Conservation (phyloP, 2,797 vertebrate genomes). For the Pteropus rufus region DNA sequence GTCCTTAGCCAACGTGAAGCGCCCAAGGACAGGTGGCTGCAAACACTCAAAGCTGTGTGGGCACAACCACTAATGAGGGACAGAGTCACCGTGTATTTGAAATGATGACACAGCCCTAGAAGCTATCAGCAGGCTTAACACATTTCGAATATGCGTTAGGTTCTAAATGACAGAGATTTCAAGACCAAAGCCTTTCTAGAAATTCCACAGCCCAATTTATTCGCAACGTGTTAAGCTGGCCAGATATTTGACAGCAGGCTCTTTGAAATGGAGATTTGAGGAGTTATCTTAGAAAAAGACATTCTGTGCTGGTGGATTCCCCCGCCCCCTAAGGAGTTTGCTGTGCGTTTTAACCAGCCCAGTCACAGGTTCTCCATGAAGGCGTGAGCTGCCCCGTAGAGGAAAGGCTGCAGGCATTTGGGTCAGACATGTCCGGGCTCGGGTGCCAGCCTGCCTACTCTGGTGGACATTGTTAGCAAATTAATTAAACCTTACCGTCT, state of each 20-base stretch:
- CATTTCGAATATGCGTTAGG: neutral
- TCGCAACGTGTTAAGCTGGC: neutral
- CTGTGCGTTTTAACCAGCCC: neutral
- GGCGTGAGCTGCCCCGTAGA: neutral
- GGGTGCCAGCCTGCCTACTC: accelerated
- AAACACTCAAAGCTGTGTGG: neutral
- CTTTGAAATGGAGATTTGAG: neutral
- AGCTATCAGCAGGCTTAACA: no score
- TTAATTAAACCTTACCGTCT: neutral
- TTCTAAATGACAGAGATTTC: neutral
- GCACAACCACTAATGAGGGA: neutral
- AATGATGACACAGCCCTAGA: neutral
- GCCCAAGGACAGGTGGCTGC: neutral
- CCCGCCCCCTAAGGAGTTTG: neutral
- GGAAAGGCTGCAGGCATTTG: neutral
- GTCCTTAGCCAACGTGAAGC: neutral
- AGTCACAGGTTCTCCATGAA: neutral
- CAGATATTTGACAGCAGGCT: neutral
- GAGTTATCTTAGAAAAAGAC: neutral
- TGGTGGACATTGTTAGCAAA: neutral
- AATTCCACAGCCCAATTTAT: neutral
- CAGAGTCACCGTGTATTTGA: neutral
- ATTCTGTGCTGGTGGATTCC: accelerated
- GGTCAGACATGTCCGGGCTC: neutral
- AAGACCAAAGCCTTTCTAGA: neutral